These are phyloP conservation scores for Pogonomyrmex barbatus DNA, from an alignment of 1,140 invertebrate species.

Conservation along the genomic window DNA sequence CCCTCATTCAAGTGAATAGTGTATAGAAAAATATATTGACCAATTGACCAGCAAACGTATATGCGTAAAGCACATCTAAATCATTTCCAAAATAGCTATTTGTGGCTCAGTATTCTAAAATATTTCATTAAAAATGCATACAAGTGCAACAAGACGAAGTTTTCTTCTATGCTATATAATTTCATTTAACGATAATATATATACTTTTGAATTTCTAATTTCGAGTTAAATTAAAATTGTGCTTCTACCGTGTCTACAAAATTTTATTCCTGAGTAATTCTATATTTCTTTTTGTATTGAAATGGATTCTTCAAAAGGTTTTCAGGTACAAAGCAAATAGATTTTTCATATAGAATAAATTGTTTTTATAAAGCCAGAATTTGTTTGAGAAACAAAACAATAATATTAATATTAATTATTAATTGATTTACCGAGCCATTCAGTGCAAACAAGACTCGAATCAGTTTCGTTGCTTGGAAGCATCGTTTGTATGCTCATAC, in stretches of 20 bases:
- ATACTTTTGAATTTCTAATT: constrained; percentile 45
- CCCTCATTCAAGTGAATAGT: constrained; percentile 46
- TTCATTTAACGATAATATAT: constrained; percentile 38
- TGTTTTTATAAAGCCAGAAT: constrained; percentile 72
- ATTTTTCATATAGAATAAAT: constrained; percentile 67
- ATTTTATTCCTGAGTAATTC: constrained; percentile 81
- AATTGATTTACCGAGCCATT: constrained; percentile 50
- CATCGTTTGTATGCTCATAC: constrained; percentile 66
- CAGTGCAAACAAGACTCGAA: constrained; percentile 25
- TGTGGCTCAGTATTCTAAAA: constrained; percentile 22
- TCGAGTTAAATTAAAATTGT: constrained; percentile 52
- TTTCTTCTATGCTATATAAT: constrained; percentile 64
- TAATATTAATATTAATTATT: constrained; percentile 53
- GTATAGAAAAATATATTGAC: constrained; percentile 26
- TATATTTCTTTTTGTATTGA: constrained; percentile 70
- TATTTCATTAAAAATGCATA: constrained; percentile 27
- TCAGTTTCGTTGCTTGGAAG: constrained; percentile 77
- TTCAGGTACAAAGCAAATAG: constrained; percentile 82
- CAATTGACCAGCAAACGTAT: constrained; percentile 31
- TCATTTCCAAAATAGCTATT: background rate
- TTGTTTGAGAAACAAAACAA: constrained; percentile 27
- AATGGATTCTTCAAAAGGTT: constrained; percentile 79
- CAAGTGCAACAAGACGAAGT: constrained; percentile 21
- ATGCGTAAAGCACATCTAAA: constrained; percentile 6
- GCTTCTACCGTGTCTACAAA: constrained; percentile 48